Evolutionary conservation across 1,140 invertebrate genomes (phyloP), one percentile per base, ranked within the genome.

Genomic region (Calliphora vicina): DNA sequence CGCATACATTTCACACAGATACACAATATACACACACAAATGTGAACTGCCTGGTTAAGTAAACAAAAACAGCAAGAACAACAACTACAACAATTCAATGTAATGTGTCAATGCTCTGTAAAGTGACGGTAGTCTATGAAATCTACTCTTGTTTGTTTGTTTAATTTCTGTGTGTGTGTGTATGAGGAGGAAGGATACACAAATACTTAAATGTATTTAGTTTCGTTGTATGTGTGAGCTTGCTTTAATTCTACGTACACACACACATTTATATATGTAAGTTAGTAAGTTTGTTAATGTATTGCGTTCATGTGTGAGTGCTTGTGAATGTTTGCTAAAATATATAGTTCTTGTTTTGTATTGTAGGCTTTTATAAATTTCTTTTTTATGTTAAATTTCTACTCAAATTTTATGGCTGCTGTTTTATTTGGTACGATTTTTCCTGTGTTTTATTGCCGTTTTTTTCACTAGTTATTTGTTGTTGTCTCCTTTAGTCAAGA

Each of bases 81-180:
- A 43, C 74, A 78, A 78, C 27, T 15, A 35, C 27, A 43, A 78
- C 42, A 78, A 78, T 78, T 78, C 74, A 78, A 78, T 78, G 74
- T 78, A 78, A 78, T 45, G n/a, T 78, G 74, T 78, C 74, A 78
- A 78, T 45, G 74, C 74, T 78, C 74, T 78, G 35, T 78, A 43
- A 78, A 78, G 74, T 78, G 25, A 23, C 25, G 20, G 61, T 67
- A 50, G 61, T 67, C n/a, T 67, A 67, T 67, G 61, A 67, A 12
- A 67, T 67, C 61, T 25, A 67, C 23, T 10, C 23, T 23, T 23
- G n/a, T 67, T 67, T 67, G n/a, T 67, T 20, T 67, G 25, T 23
- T 23, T 23, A 23, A 25, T 67, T 15, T 50, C 12, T 12, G 17
- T 12, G 17, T 12, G 45, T 12, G 12, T 15, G 35, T n/a, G n/a